Evolutionary conservation across 2,797 vertebrate species (phyloP).

Genomic region (Chrysocyon brachyurus): DNA sequence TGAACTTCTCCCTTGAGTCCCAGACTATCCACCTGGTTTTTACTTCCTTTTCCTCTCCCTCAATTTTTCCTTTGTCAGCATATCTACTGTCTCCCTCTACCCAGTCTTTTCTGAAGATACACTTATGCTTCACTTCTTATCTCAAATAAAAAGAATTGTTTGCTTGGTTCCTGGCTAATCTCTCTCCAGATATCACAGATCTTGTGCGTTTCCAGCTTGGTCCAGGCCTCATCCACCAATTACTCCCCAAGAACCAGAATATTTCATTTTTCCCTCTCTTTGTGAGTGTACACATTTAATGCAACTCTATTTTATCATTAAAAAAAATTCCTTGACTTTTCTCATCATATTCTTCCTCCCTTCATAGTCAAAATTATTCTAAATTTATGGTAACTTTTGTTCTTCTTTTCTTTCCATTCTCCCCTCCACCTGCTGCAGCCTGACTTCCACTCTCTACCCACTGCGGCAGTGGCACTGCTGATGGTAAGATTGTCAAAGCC

Average conservation of each 20-base stretch:
- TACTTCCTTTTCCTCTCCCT: not conserved
- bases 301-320: not conserved
- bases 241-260: not conserved
- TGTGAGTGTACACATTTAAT: not conserved
- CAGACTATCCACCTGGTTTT: not conserved
- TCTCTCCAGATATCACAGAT: not conserved
- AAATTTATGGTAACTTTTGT: not conserved
- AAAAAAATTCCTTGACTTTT: not conserved
- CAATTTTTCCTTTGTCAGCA: not conserved
- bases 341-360: not conserved
- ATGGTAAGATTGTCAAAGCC: not conserved
- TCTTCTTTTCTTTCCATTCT: not conserved
- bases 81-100: not conserved
- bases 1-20: not conserved
- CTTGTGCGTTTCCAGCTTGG: not conserved
- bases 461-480: not conserved
- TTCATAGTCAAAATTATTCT: not conserved
- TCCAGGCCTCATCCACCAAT: not conserved
- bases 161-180: not conserved
- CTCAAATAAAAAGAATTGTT: not conserved
- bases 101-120: not conserved
- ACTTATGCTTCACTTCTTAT: not conserved
- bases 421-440: not conserved
- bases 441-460: not conserved
- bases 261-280: not conserved